Base-by-base conservation (phyloP, 2,113 vertebrate species). In the Hippocampus guttulatus region DNA sequence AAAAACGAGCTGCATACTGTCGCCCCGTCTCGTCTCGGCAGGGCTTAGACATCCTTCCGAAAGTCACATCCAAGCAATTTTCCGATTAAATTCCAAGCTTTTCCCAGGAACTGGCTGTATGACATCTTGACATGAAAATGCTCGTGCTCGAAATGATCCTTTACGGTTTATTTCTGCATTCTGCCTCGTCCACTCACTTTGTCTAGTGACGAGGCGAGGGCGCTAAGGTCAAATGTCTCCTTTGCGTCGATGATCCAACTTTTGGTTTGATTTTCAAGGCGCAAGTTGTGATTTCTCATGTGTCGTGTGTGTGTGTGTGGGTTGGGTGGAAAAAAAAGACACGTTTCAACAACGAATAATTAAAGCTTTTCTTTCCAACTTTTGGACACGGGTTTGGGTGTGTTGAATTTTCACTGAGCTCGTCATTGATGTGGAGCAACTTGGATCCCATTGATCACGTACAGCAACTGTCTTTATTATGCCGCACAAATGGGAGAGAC, bases 381-480 rank as follows among this genome's bases (percentile, higher is more conserved):
- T 62, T 27, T 5, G 1, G 43, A 64, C 27, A 9, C 15, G n/a
- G 40, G 45, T 75, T 41, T 75, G 1, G 30, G 8, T 58, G 49
- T 68, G 30, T 68, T 47, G 5, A 52, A 64, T 66, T 43, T 65
- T 25, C 63, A 65, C 7, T 27, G 20, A 71, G 57, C 60, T 61
- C 71, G 68, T 63, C 33, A 70, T 55, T n/a, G 9, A 67, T 41
- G 27, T 47, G 12, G 11, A 71, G 23, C 23, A 51, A 47, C 10
- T 63, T 65, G 64, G 40, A 63, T 73, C 51, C 14, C 63, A 67
- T 64, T 60, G n/a, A 78, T 75, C 40, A 51, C 58, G 69, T 52
- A 23, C 11, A 27, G 52, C n/a, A 69, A 51, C 55, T 21, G 62
- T 14, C 21, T 61, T 49, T 51, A 49, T 23, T 23, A 43, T 4